A percentile compares a stretch with the other conserved stretches of the same genome.
These are phyloP conservation scores for Diglossa cyanea DNA, from an alignment of 2,797 vertebrate species.

Conservation along the genomic window DNA sequence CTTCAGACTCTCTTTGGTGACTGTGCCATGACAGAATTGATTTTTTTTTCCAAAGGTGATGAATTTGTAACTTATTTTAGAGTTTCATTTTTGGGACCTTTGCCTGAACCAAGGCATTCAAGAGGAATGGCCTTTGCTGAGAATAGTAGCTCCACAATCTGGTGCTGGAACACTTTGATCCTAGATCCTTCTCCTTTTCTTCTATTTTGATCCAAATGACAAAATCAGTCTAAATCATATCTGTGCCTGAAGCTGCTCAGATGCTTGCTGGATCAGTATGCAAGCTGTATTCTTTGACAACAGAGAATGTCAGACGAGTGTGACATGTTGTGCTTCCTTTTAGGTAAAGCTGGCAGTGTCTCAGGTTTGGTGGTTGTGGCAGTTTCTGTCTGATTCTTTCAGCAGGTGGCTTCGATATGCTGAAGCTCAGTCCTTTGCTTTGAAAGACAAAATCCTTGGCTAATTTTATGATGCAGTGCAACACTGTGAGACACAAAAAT, in stretches of 20 bases:
- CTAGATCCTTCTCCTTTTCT: background rate
- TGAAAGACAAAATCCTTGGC: conserved; percentile 23
- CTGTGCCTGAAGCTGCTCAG: conserved; percentile 40
- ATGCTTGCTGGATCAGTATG: conserved; percentile 44
- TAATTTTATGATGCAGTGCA: conserved; percentile 30
- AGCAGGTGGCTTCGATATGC: conserved; percentile 45
- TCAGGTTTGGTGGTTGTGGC: conserved; percentile 29
- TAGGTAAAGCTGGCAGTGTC: conserved; percentile 35
- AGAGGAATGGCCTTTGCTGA: conserved; percentile 27
- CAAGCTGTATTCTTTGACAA: conserved; percentile 30
- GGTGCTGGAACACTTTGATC: conserved; percentile 50
- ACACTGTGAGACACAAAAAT: conserved; percentile 12
- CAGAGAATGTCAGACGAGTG: conserved; percentile 35
- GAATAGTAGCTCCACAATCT: conserved; percentile 16
- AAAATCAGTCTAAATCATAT: conserved; percentile 19
- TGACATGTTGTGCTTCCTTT: conserved; percentile 63
- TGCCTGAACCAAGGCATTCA: background rate
- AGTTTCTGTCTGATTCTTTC: background rate
- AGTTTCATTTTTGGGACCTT: background rate
- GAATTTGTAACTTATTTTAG: conserved; percentile 22
- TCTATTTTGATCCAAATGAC: conserved; percentile 24
- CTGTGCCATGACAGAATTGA: background rate
- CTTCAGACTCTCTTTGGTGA: background rate
- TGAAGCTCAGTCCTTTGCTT: conserved; percentile 21
- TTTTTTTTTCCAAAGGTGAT: background rate